These are phyloP conservation scores for Strigops habroptila DNA, from an alignment of 2,113 vertebrate genomes.

Conservation along the genomic window DNA sequence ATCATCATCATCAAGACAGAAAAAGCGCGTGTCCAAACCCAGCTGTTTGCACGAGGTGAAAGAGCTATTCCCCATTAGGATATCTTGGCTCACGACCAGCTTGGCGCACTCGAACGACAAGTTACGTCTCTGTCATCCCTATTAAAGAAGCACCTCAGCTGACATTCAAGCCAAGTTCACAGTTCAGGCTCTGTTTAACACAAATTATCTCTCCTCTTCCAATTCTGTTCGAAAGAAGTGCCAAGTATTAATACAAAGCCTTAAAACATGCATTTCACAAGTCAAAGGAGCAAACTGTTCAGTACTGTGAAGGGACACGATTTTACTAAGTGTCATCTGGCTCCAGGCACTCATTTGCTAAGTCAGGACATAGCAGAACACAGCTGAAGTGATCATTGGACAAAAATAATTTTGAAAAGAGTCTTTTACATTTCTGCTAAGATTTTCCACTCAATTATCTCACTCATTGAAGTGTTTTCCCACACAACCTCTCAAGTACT, in stretches of 20 bases:
- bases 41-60: neutral
- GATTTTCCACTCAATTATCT: neutral
- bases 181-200: neutral
- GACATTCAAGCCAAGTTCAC: neutral
- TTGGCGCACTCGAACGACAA: neutral
- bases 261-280: neutral
- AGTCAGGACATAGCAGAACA: neutral
- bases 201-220: neutral
- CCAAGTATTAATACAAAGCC: neutral
- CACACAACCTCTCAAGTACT: neutral
- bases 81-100: neutral
- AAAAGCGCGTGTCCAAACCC: neutral
- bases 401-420: neutral
- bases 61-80: fast-evolving
- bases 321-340: neutral
- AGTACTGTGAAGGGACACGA: neutral
- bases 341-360: neutral
- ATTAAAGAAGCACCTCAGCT: neutral
- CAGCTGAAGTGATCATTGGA: neutral
- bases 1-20: neutral
- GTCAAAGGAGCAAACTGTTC: neutral
- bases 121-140: neutral
- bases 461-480: neutral
- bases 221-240: neutral
- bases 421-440: neutral